Conservation (phyloP, 2,797 vertebrate species). For the Clarias pachynema region DNA sequence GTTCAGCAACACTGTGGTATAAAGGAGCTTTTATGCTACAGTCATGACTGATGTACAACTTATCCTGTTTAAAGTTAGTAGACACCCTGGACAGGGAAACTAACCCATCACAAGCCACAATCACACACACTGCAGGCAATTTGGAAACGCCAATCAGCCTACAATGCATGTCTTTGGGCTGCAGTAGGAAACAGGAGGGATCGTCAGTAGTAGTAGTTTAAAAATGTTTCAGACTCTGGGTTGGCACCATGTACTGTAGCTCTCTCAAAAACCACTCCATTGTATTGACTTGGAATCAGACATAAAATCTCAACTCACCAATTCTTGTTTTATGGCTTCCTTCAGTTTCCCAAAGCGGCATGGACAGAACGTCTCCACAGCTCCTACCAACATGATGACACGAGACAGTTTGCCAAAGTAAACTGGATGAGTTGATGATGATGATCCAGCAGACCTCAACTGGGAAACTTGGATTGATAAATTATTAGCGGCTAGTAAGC, state of each 20-base stretch:
- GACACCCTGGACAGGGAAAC: too few relatives aligned
- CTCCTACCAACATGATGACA: neutral
- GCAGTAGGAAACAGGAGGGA: too few relatives aligned
- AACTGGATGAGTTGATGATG: slow-evolving; percentile 1
- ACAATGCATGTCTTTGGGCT: too few relatives aligned
- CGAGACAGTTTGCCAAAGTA: neutral
- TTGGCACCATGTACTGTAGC: neutral
- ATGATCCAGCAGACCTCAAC: neutral
- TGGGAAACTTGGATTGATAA: neutral
- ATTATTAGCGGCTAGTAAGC: neutral
- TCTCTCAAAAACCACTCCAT: neutral
- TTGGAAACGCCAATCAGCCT: too few relatives aligned
- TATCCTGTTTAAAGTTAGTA: too few relatives aligned
- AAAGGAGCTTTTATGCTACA: neutral
- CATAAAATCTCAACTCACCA: neutral
- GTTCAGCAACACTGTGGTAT: neutral
- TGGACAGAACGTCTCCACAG: neutral
- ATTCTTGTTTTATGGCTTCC: slow-evolving; percentile 16
- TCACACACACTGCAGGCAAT: too few relatives aligned
- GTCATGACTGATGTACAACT: neutral
- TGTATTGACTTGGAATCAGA: neutral
- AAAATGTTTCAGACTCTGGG: neutral
- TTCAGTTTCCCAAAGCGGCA: neutral
- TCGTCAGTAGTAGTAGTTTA: neutral
- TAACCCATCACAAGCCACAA: too few relatives aligned